Conservation (phyloP, 1,140 invertebrate species). For the Muscidifurax raptorellus region DNA sequence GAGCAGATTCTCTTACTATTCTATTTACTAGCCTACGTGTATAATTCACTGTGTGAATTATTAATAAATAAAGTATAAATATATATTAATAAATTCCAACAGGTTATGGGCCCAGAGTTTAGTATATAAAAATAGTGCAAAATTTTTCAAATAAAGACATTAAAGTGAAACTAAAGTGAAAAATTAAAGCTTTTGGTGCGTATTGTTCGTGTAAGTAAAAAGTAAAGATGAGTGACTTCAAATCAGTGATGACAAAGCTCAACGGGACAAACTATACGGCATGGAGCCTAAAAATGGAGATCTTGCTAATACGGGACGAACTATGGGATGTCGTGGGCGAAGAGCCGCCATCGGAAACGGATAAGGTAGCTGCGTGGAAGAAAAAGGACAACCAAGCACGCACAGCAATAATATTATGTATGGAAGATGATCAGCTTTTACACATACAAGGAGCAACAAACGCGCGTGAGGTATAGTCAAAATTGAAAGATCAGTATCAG, state of each 20-base stretch:
- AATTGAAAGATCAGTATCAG: slow-evolving; percentile 38
- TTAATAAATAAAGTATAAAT: no score
- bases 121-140: neutral
- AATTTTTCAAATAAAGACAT: neutral
- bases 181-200: no score
- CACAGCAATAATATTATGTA: slow-evolving; percentile 44
- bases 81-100: neutral
- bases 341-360: neutral
- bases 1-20: no score
- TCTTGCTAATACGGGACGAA: slow-evolving; percentile 55
- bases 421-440: slow-evolving; percentile 50
- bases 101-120: neutral
- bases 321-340: slow-evolving; percentile 49
- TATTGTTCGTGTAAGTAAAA: no score
- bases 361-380: slow-evolving; percentile 11
- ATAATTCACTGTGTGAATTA: no score
- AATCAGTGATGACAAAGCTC: slow-evolving; percentile 44
- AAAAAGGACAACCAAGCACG: slow-evolving; percentile 41
- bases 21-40: no score
- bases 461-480: slow-evolving; percentile 22
- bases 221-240: neutral
- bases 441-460: slow-evolving; percentile 29
- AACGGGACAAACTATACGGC: slow-evolving; percentile 49
- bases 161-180: neutral
- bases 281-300: slow-evolving; percentile 56